Conservation (phyloP, 2,888 invertebrate species). For the Drosophila testacea region DNA sequence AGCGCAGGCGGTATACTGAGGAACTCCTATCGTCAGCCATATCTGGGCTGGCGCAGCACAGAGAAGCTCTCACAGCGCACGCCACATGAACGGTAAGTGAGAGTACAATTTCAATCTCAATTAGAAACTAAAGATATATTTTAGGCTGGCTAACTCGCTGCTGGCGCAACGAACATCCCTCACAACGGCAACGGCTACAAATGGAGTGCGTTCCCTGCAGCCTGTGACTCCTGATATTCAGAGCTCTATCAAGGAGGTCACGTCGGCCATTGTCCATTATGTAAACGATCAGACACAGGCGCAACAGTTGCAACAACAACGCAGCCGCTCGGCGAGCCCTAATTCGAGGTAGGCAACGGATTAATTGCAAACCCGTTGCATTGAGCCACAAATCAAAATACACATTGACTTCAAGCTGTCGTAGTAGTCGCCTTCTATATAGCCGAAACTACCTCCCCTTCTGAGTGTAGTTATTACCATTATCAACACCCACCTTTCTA, state of each 20-base stretch:
- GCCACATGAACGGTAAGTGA: constrained; percentile 90
- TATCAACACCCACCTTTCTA: neutral
- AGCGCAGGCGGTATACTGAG: constrained; percentile 83
- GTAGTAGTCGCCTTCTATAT: constrained; percentile 33
- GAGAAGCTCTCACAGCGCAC: constrained; percentile 92
- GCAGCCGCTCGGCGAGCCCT: constrained; percentile 85
- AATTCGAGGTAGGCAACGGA: constrained; percentile 84
- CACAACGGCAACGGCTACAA: constrained; percentile 53
- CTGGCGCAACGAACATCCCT: constrained; percentile 84
- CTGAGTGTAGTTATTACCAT: constrained; percentile 38
- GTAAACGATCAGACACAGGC: constrained; percentile 90
- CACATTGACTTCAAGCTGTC: constrained; percentile 29
- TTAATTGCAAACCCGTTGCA: constrained; percentile 12
- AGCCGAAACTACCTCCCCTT: neutral
- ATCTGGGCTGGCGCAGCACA: constrained; percentile 95
- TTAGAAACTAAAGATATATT: constrained; percentile 7
- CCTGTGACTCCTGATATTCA: constrained; percentile 89
- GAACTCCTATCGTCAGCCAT: constrained; percentile 92
- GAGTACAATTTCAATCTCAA: neutral
- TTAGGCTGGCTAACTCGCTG: constrained; percentile 89
- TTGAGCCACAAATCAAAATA: constrained; percentile 7
- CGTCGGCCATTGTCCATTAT: constrained; percentile 96
- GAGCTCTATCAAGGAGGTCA: constrained; percentile 95
- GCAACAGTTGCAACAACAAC: constrained; percentile 84
- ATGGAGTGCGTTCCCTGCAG: constrained; percentile 59